Evolutionary conservation across 2,797 vertebrate genomes (phyloP), one percentile per base, ranked within the genome.

Genomic region (Bradypodion ventrale): DNA sequence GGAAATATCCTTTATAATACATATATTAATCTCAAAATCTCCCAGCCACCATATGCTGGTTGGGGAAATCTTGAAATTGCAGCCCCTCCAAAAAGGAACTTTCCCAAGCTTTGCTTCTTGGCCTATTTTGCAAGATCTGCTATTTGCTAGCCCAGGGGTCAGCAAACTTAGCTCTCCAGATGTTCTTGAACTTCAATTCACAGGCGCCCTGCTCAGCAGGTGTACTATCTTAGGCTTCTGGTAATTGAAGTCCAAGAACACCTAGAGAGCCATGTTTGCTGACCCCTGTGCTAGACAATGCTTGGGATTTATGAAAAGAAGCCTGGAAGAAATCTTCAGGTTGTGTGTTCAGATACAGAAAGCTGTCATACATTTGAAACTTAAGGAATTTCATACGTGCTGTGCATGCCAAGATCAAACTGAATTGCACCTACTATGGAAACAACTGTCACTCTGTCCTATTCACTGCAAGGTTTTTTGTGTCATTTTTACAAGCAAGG

Each of bases 401-500:
- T 35, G 12, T 79, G 56, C n/a, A 62, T 19, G n/a, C 40, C 80
- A 46, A n/a, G 40, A 60, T 44, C 21, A 73, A 62, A 25, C 7
- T 46, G 40, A 13, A 13, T 27, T 68, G 29, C 37, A 35, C 46
- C 65, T 83, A 69, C 89, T 74, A 46, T 49, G n/a, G 8, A 44
- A 49, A 35, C 27, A 75, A 85, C 80, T 89, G 40, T 73, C 69
- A 27, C 85, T 81, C 9, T 44, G 35, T 83, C 52, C 65, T 85
- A 37, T 75, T 88, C 72, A 66, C 5, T 85, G 59, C 46, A 86
- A 56, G 44, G 82, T 86, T 89, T 89, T 89, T 85, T 42, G 0
- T 89, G 77, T 80, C 87, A 52, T 88, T 79, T 94, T 88, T 88
- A 85, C 87, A 89, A 93, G 85, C 59, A 65, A 29, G 89, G 85